Base-by-base conservation (phyloP, 1,140 invertebrate species). In the Drosophila arizonae region DNA sequence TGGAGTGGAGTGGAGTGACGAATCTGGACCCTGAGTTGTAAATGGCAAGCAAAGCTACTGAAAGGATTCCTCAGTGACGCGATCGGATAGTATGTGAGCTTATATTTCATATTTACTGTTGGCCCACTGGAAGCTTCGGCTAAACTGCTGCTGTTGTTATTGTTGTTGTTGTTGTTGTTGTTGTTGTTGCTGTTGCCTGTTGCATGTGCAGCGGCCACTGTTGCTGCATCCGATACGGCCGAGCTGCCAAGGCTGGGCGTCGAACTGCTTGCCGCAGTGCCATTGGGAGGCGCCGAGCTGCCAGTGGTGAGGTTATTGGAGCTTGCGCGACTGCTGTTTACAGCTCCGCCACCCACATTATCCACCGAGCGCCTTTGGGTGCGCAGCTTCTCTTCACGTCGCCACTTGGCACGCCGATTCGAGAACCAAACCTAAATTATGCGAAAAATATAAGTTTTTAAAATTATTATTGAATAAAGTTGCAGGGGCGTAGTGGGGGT, bases 381-480 rank as follows among this genome's bases (percentile, higher is more conserved):
- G 52, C 98, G 94, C 75, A 99, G 94, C 93, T 99, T 99, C 92
- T 99, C 98, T 92, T 99, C 99, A 45, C 99, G 94, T 74, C 98
- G 94, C 98, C 98, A 99, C 94, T 99, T 99, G 63, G 98, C 99
- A 70, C 99, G 94, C 62, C 98, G 95, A 93, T 99, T 99, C 69
- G 97, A 98, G 94, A 99, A 99, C 98, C 98, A 99, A 56, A 99
- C 98, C 96, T 98, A 93, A 74, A 57, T 56, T 57, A 46, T 2
- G 36, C 2, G 6, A 39, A 13, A 39, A 13, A 39, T 11, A 39
- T 39, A 39, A 11, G 11, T 9, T 39, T 39, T 9, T 39, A 1
- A 13, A 13, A 39, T 13, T 39, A 36, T 36, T 36, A 1, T 9
- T 8, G 2, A 36, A 9, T 9, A 2, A 24, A 24, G 21, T 24